phyloP scores from a whole-genome alignment of 2,888 invertebrate genomes.

The Torymus auratus region DNA sequence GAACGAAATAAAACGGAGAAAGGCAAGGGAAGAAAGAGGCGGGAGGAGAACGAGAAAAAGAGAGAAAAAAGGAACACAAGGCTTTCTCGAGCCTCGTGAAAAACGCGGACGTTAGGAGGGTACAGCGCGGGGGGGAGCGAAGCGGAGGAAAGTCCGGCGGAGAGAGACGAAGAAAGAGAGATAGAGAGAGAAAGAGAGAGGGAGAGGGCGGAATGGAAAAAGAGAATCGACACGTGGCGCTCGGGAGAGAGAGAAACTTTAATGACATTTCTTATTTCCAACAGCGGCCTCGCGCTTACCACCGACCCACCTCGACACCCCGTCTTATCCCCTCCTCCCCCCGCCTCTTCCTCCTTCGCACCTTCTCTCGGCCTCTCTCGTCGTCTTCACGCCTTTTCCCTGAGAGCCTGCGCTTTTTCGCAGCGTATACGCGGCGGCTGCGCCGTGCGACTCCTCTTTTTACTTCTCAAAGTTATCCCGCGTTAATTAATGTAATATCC shows the following conservation, averaged over 20 bases:
- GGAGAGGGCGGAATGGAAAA: constrained; percentile 35
- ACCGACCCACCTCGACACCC: constrained; percentile 57
- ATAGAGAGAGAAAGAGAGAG: neutral
- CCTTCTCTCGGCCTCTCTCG: constrained; percentile 42
- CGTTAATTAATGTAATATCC: constrained; percentile 60
- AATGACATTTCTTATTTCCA: constrained; percentile 70
- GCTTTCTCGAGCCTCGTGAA: constrained; percentile 18
- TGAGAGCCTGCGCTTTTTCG: constrained; percentile 40
- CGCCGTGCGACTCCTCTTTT: constrained; percentile 23
- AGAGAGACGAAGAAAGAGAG: constrained; percentile 21
- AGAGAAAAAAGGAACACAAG: neutral
- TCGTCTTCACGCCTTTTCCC: constrained; percentile 39
- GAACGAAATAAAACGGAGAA: neutral
- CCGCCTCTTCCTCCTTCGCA: constrained; percentile 14
- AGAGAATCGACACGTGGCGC: constrained; percentile 64
- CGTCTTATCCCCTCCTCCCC: constrained; percentile 48
- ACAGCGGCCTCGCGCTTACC: constrained; percentile 53
- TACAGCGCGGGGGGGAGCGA: constrained; percentile 24
- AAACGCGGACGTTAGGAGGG: constrained; percentile 9
- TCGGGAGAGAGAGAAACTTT: constrained; percentile 64
- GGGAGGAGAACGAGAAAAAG: constrained; percentile 12
- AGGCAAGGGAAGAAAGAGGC: neutral
- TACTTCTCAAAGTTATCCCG: constrained; percentile 50
- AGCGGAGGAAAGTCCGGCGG: constrained; percentile 26
- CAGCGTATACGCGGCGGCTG: constrained; percentile 16